Evolutionary conservation across 2,113 vertebrate genomes (phyloP).

Genomic region (Cepphus grylle): DNA sequence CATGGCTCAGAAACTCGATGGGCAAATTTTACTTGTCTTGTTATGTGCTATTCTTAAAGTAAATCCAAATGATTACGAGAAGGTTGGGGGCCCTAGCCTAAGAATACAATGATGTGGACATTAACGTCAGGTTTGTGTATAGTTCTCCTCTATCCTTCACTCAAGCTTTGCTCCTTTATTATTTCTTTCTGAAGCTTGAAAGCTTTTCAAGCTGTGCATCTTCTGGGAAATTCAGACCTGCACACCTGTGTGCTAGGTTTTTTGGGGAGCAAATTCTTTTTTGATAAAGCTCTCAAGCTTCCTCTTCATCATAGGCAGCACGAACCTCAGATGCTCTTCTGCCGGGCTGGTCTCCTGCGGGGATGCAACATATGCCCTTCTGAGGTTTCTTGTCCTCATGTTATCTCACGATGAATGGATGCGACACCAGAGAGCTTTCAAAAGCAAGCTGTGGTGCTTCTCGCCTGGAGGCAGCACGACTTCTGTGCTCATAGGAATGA

Average conservation of each 20-base stretch:
- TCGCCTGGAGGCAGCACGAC: not conserved
- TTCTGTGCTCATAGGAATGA: not conserved
- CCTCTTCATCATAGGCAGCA: not conserved
- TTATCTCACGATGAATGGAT: not conserved
- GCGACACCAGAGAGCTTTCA: not conserved
- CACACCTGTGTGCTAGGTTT: not conserved
- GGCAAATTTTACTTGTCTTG: not conserved
- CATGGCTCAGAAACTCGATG: not conserved
- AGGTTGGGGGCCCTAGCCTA: not conserved
- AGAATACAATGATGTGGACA: not conserved
- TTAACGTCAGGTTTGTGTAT: not conserved
- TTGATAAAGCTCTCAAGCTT: not conserved
- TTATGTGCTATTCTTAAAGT: not conserved
- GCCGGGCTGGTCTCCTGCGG: not conserved
- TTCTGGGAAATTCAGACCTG: not conserved
- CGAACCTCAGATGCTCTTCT: not conserved
- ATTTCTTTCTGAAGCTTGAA: not conserved
- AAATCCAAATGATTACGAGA: not conserved
- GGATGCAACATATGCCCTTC: not conserved
- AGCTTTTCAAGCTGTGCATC: not conserved
- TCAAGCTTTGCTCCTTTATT: not conserved
- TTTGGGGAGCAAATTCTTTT: not conserved
- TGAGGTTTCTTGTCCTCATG: not conserved
- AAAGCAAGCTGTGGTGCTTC: not conserved
- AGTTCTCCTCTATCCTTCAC: not conserved